Percentiles rank a stretch among this genome's conserved stretches.
phyloP scores from a whole-genome alignment of 2,113 vertebrate species.

The Pogonocichla stellata region DNA sequence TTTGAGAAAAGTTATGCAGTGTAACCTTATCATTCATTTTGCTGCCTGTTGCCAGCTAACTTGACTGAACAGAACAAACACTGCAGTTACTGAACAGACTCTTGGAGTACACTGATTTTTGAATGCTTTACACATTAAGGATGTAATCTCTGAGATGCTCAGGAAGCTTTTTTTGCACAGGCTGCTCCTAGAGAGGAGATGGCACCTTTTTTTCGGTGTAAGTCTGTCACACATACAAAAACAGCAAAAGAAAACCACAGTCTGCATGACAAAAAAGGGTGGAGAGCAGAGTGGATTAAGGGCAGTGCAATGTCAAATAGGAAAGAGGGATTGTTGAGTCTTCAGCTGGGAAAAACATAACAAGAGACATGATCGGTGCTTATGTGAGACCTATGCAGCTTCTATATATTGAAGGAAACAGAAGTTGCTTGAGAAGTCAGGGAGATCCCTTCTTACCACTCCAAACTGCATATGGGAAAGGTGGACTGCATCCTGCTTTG shows the following conservation, averaged over 20 bases:
- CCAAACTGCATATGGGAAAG: neutral
- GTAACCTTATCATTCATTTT: conserved; percentile 14
- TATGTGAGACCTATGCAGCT: neutral
- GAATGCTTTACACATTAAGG: neutral
- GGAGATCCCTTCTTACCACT: neutral
- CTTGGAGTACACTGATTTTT: neutral
- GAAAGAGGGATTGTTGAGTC: neutral
- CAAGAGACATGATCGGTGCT: neutral
- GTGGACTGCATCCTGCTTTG: neutral
- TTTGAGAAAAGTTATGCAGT: neutral
- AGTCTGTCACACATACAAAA: neutral
- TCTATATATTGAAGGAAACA: neutral
- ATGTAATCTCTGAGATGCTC: neutral
- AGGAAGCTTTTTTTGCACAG: neutral
- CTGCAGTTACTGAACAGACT: neutral
- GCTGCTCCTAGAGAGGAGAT: neutral
- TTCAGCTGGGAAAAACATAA: neutral
- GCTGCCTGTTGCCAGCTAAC: neutral
- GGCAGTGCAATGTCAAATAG: neutral
- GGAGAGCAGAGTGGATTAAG: neutral
- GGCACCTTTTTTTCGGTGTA: neutral
- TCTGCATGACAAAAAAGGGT: neutral
- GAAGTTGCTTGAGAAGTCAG: neutral
- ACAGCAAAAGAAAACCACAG: neutral
- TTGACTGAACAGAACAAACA: neutral